A percentile compares a stretch with the other conserved stretches of the same genome.
Evolutionary conservation across 1,140 invertebrate genomes (phyloP).

Genomic region (Drosophila littoralis): DNA sequence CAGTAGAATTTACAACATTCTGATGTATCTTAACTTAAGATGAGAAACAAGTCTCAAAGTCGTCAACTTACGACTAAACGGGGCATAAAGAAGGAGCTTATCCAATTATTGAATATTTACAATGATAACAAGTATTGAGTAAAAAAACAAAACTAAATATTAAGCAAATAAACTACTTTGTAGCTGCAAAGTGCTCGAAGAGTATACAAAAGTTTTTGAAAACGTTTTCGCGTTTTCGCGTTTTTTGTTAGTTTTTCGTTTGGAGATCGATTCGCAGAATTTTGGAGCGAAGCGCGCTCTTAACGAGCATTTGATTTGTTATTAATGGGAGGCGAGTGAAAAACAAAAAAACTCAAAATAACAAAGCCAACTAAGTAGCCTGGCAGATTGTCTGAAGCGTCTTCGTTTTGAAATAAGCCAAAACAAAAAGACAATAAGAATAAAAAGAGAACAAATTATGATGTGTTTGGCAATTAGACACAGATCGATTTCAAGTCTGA

Average conservation of each 20-base stretch:
- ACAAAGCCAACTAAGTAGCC: constrained; percentile 31
- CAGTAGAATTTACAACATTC: too few relatives aligned
- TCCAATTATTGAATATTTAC: too few relatives aligned
- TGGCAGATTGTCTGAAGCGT: constrained; percentile 15
- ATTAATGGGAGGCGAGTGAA: constrained; percentile 61
- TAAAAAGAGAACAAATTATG: neutral
- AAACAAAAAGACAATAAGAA: neutral
- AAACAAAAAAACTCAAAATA: constrained; percentile 29
- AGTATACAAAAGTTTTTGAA: constrained; percentile 28
- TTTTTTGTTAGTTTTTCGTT: constrained; percentile 17
- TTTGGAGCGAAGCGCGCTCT: constrained; percentile 34
- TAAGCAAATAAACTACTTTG: neutral
- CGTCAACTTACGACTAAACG: too few relatives aligned
- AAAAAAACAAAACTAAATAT: neutral
- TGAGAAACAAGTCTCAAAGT: too few relatives aligned
- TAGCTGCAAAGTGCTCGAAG: neutral
- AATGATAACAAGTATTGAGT: too few relatives aligned
- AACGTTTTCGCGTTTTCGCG: too few relatives aligned
- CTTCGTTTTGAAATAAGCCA: neutral
- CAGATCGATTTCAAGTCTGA: constrained; percentile 33
- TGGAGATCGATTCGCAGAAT: constrained; percentile 46
- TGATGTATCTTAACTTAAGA: too few relatives aligned
- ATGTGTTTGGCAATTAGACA: constrained; percentile 34
- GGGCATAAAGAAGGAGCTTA: too few relatives aligned
- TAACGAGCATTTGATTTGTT: constrained; percentile 73